Evolutionary conservation across 2,888 invertebrate genomes (phyloP).

Genomic region (Marasmarcha lunaedactyla): DNA sequence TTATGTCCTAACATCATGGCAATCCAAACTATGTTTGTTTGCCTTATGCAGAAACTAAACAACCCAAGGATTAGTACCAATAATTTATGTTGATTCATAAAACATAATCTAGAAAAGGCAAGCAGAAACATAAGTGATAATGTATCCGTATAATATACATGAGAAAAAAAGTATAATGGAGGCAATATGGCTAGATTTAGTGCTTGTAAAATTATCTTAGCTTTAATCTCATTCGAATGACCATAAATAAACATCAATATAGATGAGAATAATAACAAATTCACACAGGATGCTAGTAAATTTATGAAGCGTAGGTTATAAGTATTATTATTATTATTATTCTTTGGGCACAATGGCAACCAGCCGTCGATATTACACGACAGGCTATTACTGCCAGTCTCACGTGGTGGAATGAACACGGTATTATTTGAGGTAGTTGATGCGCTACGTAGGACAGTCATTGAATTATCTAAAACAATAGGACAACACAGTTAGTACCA

Average conservation of each 20-base stretch:
- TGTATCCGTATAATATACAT: conserved; percentile 94
- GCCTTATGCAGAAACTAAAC: conserved; percentile 83
- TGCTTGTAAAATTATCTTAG: conserved; percentile 67
- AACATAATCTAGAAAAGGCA: conserved; percentile 73
- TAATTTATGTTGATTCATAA: conserved; percentile 42
- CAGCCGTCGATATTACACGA: no score
- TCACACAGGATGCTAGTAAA: conserved; percentile 76
- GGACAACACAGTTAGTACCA: no score
- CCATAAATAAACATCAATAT: conserved; percentile 60
- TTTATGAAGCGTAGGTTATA: conserved; percentile 81
- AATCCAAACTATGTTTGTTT: conserved; percentile 96
- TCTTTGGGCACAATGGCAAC: no score
- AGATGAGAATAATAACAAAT: conserved; percentile 75
- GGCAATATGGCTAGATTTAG: conserved; percentile 80
- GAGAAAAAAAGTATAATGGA: conserved; percentile 90
- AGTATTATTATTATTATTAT: no score
- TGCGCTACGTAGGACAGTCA: no score
- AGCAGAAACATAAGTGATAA: conserved; percentile 82
- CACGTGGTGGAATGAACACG: no score
- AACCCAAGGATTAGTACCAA: conserved; percentile 61
- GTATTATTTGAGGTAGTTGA: no score
- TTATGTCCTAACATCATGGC: conserved; percentile 73
- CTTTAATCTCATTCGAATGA: conserved; percentile 24
- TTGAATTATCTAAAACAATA: no score
- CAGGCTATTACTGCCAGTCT: no score